A percentile compares a stretch with the other conserved stretches of the same genome.
Conservation (phyloP, 2,797 vertebrate species). For the Cottoperca gobio region DNA sequence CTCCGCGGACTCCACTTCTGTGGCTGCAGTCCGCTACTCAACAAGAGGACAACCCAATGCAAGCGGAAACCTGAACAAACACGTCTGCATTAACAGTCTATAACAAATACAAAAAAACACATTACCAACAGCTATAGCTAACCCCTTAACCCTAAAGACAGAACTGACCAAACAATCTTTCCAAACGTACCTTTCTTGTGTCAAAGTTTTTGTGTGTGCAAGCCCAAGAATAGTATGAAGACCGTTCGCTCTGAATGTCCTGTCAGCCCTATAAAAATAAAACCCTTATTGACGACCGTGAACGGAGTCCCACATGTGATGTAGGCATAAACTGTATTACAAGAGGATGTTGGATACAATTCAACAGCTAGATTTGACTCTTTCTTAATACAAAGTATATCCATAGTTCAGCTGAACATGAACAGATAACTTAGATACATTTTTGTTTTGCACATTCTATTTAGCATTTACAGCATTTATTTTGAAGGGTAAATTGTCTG, state of each 20-base stretch:
- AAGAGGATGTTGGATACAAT: accelerated
- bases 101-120: neutral
- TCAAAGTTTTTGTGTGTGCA: constrained; percentile 46
- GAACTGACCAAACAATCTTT: neutral
- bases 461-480: constrained; percentile 24
- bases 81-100: neutral
- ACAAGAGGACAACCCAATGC: neutral
- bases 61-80: neutral
- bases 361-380: accelerated
- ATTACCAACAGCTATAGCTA: neutral
- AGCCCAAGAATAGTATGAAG: neutral
- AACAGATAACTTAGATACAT: neutral
- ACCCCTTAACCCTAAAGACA: neutral
- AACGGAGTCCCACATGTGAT: neutral
- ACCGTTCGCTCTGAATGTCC: neutral
- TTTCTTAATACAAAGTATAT: neutral
- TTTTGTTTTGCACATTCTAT: too few relatives aligned
- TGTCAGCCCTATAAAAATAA: constrained; percentile 55
- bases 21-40: constrained; percentile 14
- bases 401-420: neutral
- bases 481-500: constrained; percentile 20
- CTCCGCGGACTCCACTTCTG: neutral
- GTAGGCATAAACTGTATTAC: neutral
- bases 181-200: constrained; percentile 40
- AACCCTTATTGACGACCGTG: neutral